These are phyloP conservation scores for Rhabdornis inornatus DNA, from an alignment of 2,113 vertebrate genomes.

Conservation along the genomic window DNA sequence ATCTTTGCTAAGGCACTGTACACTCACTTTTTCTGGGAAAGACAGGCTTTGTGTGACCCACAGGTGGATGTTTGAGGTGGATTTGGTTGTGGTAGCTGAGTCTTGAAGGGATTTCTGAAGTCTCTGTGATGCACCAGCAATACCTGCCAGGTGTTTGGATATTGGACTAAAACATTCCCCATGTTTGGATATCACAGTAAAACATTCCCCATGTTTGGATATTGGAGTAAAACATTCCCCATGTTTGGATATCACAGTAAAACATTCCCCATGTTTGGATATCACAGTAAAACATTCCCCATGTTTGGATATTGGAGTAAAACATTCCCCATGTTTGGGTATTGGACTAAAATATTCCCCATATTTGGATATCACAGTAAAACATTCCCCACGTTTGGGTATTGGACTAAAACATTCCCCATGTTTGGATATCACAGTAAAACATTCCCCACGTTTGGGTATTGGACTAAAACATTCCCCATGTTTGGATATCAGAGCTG, in stretches of 20 bases:
- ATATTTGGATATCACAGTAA: neutral
- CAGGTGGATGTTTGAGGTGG: accelerated
- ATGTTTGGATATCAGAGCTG: neutral
- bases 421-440: neutral
- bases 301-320: accelerated
- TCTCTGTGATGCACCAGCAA: neutral
- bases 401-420: no score
- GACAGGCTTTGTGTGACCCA: neutral
- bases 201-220: accelerated
- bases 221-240: no score
- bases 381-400: accelerated
- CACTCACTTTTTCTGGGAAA: neutral
- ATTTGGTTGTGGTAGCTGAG: neutral
- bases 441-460: accelerated
- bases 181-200: accelerated
- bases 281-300: no score
- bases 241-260: neutral
- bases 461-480: no score
- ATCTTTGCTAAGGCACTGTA: neutral
- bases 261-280: accelerated
- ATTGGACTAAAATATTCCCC: no score
- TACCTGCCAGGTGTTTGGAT: accelerated
- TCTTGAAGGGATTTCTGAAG: neutral
- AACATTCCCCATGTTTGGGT: accelerated
- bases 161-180: no score